Percentiles rank a stretch among this genome's conserved stretches.
phyloP scores from a whole-genome alignment of 2,113 vertebrate genomes.

The Formicarius rufipectus region DNA sequence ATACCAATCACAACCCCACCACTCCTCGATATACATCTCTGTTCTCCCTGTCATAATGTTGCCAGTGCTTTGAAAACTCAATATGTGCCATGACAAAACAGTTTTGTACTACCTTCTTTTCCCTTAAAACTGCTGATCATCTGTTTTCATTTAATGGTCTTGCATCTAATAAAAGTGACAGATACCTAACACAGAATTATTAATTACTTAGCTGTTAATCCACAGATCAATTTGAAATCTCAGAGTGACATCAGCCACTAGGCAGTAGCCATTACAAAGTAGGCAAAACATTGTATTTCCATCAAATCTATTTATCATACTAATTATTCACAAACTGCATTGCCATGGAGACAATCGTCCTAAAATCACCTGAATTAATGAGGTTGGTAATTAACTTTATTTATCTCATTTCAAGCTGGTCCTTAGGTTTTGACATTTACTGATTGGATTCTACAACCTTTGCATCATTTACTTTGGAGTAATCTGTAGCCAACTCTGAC shows the following conservation, averaged over 20 bases:
- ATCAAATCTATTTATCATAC: neutral
- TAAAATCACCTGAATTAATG: conserved; percentile 59
- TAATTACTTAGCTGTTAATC: neutral
- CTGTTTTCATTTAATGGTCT: neutral
- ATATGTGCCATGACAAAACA: neutral
- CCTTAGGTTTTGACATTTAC: conserved; percentile 36
- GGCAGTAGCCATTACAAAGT: neutral
- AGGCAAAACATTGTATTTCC: neutral
- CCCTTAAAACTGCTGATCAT: neutral
- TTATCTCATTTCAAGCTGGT: conserved; percentile 46
- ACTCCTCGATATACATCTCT: neutral
- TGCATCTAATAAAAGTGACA: neutral
- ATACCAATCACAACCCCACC: neutral
- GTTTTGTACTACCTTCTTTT: neutral
- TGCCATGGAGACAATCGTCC: conserved; percentile 25
- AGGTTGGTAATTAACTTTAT: conserved; percentile 40
- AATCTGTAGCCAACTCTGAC: neutral
- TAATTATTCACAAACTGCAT: conserved; percentile 25
- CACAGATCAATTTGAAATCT: neutral
- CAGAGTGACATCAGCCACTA: neutral
- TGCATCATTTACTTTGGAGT: neutral
- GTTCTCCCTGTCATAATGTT: neutral
- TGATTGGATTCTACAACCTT: conserved; percentile 38
- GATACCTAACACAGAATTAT: neutral
- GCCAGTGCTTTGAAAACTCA: neutral